Conservation (phyloP, 2,113 vertebrate genomes). For the Lynx canadensis region DNA sequence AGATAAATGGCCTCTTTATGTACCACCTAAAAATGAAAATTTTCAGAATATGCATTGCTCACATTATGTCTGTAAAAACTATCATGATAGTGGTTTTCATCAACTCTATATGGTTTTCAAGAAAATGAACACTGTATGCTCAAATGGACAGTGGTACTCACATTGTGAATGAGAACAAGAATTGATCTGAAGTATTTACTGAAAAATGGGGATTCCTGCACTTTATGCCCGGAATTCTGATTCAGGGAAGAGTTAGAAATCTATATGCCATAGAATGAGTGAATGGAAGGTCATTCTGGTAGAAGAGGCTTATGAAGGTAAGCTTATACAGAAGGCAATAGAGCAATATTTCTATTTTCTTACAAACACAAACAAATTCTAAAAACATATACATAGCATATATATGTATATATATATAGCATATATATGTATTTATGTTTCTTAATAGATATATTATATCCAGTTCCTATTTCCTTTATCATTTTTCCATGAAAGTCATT, state of each 20-base stretch:
- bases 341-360: not conserved
- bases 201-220: not conserved
- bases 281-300: not conserved
- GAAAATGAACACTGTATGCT: not conserved
- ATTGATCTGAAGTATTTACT: not conserved
- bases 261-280: not conserved
- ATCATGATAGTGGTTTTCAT: constrained; percentile 39
- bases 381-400: not conserved
- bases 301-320: not conserved
- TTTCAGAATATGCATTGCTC: not conserved
- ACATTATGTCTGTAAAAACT: not conserved
- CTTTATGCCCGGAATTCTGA: not conserved
- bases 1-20: not conserved
- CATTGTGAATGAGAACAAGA: not conserved
- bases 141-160: not conserved
- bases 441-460: not conserved
- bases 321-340: not conserved
- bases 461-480: not conserved
- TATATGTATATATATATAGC: too few relatives aligned
- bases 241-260: not conserved
- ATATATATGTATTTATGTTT: not conserved
- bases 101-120: constrained; percentile 39
- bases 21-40: not conserved
- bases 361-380: not conserved
- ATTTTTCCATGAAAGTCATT: not conserved